Percentiles rank a stretch among this genome's conserved stretches.
Evolutionary conservation across 2,113 vertebrate species (phyloP).

Genomic region (Cololabis saira): DNA sequence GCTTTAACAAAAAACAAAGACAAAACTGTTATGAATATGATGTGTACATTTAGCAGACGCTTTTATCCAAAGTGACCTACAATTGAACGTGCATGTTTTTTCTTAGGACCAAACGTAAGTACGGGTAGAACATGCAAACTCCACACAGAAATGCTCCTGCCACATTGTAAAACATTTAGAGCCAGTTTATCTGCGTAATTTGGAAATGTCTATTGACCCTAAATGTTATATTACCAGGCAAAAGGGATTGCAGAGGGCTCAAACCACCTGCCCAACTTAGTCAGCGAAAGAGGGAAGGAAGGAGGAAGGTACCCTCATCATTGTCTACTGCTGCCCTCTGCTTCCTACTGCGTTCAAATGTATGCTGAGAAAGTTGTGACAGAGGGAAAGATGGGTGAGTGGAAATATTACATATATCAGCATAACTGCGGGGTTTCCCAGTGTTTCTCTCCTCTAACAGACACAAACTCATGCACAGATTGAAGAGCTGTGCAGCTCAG

Average conservation of each 20-base stretch:
- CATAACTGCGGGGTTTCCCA: neutral
- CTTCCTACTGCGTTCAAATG: constrained; percentile 39
- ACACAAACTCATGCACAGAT: neutral
- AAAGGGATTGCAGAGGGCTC: constrained; percentile 17
- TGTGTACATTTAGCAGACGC: too few relatives aligned
- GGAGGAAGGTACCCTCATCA: constrained; percentile 1
- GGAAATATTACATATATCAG: neutral
- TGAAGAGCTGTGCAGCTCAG: constrained; percentile 38
- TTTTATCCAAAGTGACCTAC: too few relatives aligned
- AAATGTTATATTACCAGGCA: constrained; percentile 12
- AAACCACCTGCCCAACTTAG: constrained; percentile 25
- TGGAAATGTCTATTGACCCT: neutral
- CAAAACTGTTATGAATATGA: too few relatives aligned
- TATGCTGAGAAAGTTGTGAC: constrained; percentile 71
- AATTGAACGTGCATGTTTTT: too few relatives aligned
- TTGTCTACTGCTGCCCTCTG: constrained; percentile 7
- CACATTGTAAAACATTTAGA: too few relatives aligned
- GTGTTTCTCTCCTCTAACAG: neutral
- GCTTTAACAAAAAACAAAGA: too few relatives aligned
- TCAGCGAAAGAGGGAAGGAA: constrained; percentile 26
- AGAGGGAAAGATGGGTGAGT: constrained; percentile 81
- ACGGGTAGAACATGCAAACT: too few relatives aligned
- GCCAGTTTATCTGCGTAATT: too few relatives aligned
- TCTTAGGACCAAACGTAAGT: too few relatives aligned
- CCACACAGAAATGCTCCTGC: too few relatives aligned